Conservation (phyloP, 2,113 vertebrate species). For the Bufo bufo region DNA sequence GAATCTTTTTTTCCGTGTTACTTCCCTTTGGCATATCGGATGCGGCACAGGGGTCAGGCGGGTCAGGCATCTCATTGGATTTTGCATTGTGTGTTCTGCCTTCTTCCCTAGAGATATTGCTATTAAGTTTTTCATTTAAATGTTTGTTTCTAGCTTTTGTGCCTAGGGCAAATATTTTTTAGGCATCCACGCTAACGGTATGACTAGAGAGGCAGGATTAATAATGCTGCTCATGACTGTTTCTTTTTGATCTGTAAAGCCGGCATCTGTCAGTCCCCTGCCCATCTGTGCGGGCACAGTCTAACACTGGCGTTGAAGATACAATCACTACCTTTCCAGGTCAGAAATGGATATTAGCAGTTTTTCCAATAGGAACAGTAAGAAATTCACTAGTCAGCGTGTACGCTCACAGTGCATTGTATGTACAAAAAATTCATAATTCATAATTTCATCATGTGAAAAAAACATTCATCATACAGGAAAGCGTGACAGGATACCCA, state of each 20-base stretch:
- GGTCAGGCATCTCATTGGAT: conserved; percentile 25
- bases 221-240: not conserved
- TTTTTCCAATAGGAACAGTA: too few relatives aligned
- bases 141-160: not conserved
- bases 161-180: conserved; percentile 8
- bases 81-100: not conserved
- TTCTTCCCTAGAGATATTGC: conserved; percentile 17
- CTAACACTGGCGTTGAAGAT: not conserved
- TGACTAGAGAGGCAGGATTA: conserved; percentile 20
- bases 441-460: too few relatives aligned
- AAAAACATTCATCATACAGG: too few relatives aligned
- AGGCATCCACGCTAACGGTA: conserved; percentile 15
- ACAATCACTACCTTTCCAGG: not conserved
- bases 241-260: conserved; percentile 3
- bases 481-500: too few relatives aligned
- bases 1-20: conserved; percentile 51
- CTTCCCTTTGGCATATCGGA: conserved; percentile 41
- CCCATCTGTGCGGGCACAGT: not conserved
- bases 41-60: conserved; percentile 23
- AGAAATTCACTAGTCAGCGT: not conserved
- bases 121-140: conserved; percentile 25
- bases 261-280: conserved; percentile 19
- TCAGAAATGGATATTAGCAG: not conserved
- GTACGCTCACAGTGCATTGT: not conserved
- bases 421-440: too few relatives aligned